Percentiles rank a stretch among this genome's conserved stretches.
Evolutionary conservation across 2,888 invertebrate genomes (phyloP).

Genomic region (Tachina grossa): DNA sequence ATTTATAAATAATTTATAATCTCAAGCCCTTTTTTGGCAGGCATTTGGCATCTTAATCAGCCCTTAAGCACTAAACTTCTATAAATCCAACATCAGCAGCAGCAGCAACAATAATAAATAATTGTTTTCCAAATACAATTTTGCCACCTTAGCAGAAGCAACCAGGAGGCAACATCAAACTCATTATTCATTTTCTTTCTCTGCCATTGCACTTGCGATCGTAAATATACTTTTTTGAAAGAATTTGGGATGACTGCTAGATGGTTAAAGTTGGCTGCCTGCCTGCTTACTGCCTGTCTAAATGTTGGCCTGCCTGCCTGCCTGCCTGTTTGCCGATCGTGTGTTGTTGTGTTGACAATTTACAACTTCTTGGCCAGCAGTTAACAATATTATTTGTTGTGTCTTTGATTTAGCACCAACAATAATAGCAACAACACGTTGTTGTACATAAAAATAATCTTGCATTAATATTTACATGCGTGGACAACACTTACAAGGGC

Average conservation of each 20-base stretch:
- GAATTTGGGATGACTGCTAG: not conserved
- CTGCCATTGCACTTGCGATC: slow-evolving; percentile 30
- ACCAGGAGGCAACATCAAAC: slow-evolving; percentile 17
- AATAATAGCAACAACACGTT: slow-evolving; percentile 21
- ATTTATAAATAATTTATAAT: slow-evolving; percentile 52
- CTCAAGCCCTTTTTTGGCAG: slow-evolving; percentile 37
- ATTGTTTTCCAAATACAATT: slow-evolving; percentile 56
- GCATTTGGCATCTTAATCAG: slow-evolving; percentile 63
- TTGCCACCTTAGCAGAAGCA: slow-evolving; percentile 71
- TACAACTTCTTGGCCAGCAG: slow-evolving; percentile 71
- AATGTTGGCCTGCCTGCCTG: not conserved
- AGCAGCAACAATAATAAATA: slow-evolving; percentile 62
- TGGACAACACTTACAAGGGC: slow-evolving; percentile 23
- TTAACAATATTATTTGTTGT: slow-evolving; percentile 54
- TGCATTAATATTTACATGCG: slow-evolving; percentile 55
- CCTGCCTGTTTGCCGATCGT: slow-evolving; percentile 3
- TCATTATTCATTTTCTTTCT: slow-evolving; percentile 67
- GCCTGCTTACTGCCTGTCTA: slow-evolving; percentile 29
- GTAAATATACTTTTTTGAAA: slow-evolving; percentile 44
- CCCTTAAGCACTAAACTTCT: slow-evolving; percentile 28
- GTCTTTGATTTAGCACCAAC: slow-evolving; percentile 37
- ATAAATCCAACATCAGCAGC: not conserved
- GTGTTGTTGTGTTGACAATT: slow-evolving; percentile 66
- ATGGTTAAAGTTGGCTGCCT: slow-evolving; percentile 38
- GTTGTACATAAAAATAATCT: slow-evolving; percentile 57